Conservation (phyloP, 2,888 invertebrate genomes). For the Folsomia candida region DNA sequence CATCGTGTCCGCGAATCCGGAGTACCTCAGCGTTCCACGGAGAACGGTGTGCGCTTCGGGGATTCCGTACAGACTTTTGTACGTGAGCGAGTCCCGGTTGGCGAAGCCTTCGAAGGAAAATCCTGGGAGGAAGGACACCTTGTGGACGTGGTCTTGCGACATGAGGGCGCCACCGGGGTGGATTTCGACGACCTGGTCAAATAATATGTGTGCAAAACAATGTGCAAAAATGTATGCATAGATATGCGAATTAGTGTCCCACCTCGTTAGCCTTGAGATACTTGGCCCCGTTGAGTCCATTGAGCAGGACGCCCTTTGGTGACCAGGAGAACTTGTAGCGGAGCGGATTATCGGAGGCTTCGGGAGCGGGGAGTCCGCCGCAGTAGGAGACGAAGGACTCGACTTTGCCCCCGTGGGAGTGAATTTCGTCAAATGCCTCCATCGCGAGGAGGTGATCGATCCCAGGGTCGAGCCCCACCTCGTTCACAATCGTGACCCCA, state of each 20-base stretch:
- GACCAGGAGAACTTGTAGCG: slow-evolving; percentile 96
- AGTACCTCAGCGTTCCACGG: slow-evolving; percentile 89
- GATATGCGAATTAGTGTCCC: slow-evolving; percentile 30
- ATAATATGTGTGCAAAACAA: no score
- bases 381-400: slow-evolving; percentile 96
- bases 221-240: no score
- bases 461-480: slow-evolving; percentile 97
- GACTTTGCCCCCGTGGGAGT: slow-evolving; percentile 81
- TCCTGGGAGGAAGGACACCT: slow-evolving; percentile 88
- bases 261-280: slow-evolving; percentile 79
- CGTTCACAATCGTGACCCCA: slow-evolving; percentile 90
- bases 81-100: slow-evolving; percentile 90
- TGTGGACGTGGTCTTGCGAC: slow-evolving; percentile 65
- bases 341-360: slow-evolving; percentile 47
- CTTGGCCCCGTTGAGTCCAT: slow-evolving; percentile 84
- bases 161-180: slow-evolving; percentile 77
- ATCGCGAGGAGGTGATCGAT: slow-evolving; percentile 95
- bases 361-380: slow-evolving; percentile 92
- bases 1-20: slow-evolving; percentile 85
- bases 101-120: slow-evolving; percentile 95
- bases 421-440: slow-evolving; percentile 92
- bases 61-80: slow-evolving; percentile 83
- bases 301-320: slow-evolving; percentile 86
- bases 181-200: slow-evolving; percentile 70
- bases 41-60: slow-evolving; percentile 76